Evolutionary conservation across 2,113 vertebrate species (phyloP).

Genomic region (Oceanites oceanicus): DNA sequence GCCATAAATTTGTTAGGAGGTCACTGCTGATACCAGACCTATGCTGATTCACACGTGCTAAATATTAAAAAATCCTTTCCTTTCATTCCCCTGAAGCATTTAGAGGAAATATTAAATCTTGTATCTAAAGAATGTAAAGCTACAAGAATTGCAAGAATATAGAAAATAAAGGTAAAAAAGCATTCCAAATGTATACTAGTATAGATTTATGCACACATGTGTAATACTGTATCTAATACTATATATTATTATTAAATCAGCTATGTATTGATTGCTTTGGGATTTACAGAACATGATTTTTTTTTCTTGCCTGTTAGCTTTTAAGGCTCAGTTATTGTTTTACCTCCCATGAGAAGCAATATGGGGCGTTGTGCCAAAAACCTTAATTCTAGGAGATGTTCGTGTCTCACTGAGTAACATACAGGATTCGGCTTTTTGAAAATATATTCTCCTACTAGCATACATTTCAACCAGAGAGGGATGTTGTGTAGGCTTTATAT

Average conservation of each 20-base stretch:
- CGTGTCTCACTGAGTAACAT: background rate
- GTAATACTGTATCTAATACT: background rate
- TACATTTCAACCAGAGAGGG: background rate
- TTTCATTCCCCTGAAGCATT: background rate
- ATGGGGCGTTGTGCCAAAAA: background rate
- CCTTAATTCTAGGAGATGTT: background rate
- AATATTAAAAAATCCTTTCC: background rate
- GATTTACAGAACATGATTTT: background rate
- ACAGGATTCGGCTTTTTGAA: background rate
- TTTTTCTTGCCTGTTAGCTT: background rate
- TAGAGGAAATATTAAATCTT: conserved; percentile 24
- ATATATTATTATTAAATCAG: background rate
- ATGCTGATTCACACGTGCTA: background rate
- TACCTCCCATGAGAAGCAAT: background rate
- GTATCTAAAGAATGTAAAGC: background rate
- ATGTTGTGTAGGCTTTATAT: background rate
- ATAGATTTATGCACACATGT: background rate
- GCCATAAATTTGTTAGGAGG: background rate
- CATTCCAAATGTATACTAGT: background rate
- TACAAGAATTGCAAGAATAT: background rate
- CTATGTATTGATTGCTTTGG: background rate
- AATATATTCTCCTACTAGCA: background rate
- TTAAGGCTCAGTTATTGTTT: background rate
- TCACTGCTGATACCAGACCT: background rate
- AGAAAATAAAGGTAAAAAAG: background rate